Conservation (phyloP, 2,113 vertebrate genomes). For the Physeter macrocephalus region DNA sequence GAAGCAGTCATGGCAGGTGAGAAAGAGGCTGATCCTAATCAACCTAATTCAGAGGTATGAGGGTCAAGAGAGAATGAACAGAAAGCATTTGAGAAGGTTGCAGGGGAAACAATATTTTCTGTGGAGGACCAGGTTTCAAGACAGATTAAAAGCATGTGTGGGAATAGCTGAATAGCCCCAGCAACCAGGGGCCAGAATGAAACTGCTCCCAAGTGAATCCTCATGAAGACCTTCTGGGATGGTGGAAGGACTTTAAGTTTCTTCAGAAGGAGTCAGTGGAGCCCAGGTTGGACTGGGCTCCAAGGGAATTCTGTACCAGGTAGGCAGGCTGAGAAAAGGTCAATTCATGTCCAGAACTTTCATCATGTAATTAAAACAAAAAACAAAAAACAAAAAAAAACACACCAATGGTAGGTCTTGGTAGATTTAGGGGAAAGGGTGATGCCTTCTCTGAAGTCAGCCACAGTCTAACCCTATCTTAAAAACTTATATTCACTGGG, state of each 20-base stretch:
- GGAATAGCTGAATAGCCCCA: neutral
- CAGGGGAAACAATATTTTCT: neutral
- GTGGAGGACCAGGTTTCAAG: neutral
- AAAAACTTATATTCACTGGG: slow-evolving; percentile 16
- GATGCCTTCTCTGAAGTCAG: neutral
- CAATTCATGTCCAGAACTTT: neutral
- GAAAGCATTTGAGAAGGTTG: neutral
- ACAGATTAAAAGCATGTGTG: neutral
- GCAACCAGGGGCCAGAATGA: neutral
- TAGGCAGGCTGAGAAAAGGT: neutral
- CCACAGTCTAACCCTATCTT: neutral
- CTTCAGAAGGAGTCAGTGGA: neutral
- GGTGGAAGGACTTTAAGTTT: neutral
- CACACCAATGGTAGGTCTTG: neutral
- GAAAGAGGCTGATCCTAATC: neutral
- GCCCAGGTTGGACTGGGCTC: neutral
- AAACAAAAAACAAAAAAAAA: neutral
- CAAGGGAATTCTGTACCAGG: neutral
- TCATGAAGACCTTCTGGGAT: neutral
- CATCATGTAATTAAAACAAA: neutral
- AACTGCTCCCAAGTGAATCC: neutral
- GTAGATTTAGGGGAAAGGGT: neutral
- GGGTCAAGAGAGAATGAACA: neutral
- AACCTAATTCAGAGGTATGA: neutral
- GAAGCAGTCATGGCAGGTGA: neutral